Base-by-base conservation (phyloP, 2,113 vertebrate species). In the Ursus arctos region DNA sequence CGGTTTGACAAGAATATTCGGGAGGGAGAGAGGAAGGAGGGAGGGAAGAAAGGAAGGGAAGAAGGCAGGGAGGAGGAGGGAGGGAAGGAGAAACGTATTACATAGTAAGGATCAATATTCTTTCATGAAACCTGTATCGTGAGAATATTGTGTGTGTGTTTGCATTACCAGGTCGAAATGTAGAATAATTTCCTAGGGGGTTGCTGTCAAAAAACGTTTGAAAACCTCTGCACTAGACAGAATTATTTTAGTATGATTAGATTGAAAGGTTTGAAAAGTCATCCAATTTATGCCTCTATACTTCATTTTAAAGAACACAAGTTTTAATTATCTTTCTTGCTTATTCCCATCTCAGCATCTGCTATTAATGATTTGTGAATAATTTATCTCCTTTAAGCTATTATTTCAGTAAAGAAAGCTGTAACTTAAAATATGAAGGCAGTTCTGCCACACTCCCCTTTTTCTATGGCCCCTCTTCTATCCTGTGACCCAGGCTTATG, bases 201-300 rank as follows among this genome's bases (percentile, higher is more conserved):
- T 83, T 95, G 77, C 53, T 96, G 47, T 91, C 3, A 63, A 76
- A 92, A 86, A 61, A 80, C 28, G 31, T 82, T 76, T 93, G 74
- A 90, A 94, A 95, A 80, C 24, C 47, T 76, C 49, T 65, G 10
- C 28, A 11, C 59, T 55, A 81, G 77, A 49, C 87, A 59, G 63
- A 15, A 80, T 79, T 94, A 76, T 74, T 88, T 92, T 81, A 76
- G 18, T 51, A 74, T 55, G 61, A 40, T 88, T 90, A 87, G 31
- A 84, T 69, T 67, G 57, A 84, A 97, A 84, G 76, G 18, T 69
- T 84, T 97, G 95, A 91, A 95, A 97, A 95, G 57, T 83, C 89
- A 61, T 79, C 40, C 28, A 69, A 93, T 91, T 86, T n/a, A 83
- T 86, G 88, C 31, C 31, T 86, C 67, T 83, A 1, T 86, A 28